phyloP scores from a whole-genome alignment of 2,797 vertebrate species.

The Spinus pinus region DNA sequence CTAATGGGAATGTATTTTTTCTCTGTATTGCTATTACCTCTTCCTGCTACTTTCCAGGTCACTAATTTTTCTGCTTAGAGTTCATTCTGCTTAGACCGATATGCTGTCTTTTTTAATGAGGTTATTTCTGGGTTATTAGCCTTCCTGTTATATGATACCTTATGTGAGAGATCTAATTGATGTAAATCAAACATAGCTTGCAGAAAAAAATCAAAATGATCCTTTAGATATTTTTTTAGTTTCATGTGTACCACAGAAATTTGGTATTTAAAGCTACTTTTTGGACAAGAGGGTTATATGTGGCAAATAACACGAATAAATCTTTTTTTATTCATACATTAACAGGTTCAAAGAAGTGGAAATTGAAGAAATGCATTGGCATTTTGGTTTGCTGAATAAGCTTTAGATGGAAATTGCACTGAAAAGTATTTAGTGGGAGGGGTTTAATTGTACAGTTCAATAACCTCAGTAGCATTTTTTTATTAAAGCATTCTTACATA shows the following conservation, averaged over 20 bases:
- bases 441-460: slow-evolving; percentile 77
- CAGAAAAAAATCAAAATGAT: slow-evolving; percentile 83
- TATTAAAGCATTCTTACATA: slow-evolving; percentile 78
- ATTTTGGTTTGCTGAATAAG: slow-evolving; percentile 99
- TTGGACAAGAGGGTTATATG: slow-evolving; percentile 56
- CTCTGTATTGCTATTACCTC: slow-evolving; percentile 89
- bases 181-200: slow-evolving; percentile 94
- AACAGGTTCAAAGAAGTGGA: slow-evolving; percentile 88
- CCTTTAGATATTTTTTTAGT: slow-evolving; percentile 64
- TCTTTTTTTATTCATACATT: slow-evolving; percentile 81
- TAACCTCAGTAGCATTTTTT: slow-evolving; percentile 73
- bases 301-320: slow-evolving; percentile 78
- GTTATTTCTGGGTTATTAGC: slow-evolving; percentile 99
- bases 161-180: slow-evolving; percentile 93
- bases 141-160: slow-evolving; percentile 93
- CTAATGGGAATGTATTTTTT: slow-evolving; percentile 81
- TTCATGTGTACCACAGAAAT: slow-evolving; percentile 60
- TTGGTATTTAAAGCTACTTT: slow-evolving; percentile 71
- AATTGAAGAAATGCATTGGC: slow-evolving; percentile 86
- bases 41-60: slow-evolving; percentile 96
- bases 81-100: slow-evolving; percentile 96
- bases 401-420: slow-evolving; percentile 83
- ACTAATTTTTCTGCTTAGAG: slow-evolving; percentile 98
- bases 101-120: slow-evolving; percentile 97
- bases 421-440: slow-evolving; percentile 77